These are phyloP conservation scores for Epinotia nisella DNA, from an alignment of 2,888 invertebrate species.

Conservation along the genomic window DNA sequence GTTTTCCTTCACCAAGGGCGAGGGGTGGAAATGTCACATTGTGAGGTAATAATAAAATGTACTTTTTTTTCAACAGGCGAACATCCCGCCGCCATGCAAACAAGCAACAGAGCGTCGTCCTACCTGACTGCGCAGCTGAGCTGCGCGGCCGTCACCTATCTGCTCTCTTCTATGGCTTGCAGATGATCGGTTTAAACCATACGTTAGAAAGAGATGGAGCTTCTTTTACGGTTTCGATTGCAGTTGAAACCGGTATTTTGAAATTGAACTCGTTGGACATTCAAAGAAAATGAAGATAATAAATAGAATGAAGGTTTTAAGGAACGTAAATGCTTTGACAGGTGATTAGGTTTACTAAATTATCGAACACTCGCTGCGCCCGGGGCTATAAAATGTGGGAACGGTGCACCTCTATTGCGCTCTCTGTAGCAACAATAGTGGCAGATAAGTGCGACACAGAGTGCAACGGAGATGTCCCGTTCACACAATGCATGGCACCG, in stretches of 20 bases:
- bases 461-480: too few species aligned
- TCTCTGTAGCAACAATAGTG: too few species aligned
- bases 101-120: conserved; percentile 85
- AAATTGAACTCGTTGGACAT: not conserved
- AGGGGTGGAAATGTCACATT: not conserved
- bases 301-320: not conserved
- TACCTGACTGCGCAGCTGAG: conserved; percentile 80
- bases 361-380: too few species aligned
- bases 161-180: conserved; percentile 75
- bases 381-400: too few species aligned
- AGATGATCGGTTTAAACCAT: conserved; percentile 74
- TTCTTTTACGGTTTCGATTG: conserved; percentile 10
- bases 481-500: too few species aligned
- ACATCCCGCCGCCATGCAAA: conserved; percentile 94
- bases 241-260: not conserved
- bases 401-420: too few species aligned
- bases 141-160: conserved; percentile 75
- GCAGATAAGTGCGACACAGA: too few species aligned
- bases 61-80: conserved; percentile 85
- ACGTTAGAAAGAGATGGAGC: conserved; percentile 29
- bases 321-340: not conserved
- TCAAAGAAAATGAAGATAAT: not conserved
- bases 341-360: too few species aligned
- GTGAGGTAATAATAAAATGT: not conserved
- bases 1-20: too few species aligned